Percentiles rank a stretch among this genome's conserved stretches.
Conservation (phyloP, 2,797 vertebrate genomes). For the Peromyscus attwateri region DNA sequence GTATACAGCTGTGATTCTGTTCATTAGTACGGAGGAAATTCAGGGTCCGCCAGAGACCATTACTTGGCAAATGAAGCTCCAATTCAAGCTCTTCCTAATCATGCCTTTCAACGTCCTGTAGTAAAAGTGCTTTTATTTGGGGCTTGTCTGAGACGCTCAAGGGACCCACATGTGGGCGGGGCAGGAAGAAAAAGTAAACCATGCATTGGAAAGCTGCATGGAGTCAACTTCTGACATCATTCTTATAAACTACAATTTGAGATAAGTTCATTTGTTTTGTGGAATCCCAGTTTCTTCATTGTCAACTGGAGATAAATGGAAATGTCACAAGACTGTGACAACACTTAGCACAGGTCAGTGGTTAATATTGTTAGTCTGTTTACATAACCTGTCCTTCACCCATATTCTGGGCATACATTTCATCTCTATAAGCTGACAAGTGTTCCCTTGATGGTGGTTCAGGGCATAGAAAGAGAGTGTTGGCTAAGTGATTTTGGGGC, state of each 20-base stretch:
- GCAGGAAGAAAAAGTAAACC: background rate
- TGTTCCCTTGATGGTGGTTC: background rate
- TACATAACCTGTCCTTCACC: background rate
- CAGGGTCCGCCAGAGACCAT: slow-evolving; percentile 30
- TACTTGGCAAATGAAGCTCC: slow-evolving; percentile 46
- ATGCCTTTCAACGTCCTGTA: background rate
- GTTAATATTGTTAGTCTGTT: background rate
- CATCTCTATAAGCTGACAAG: background rate
- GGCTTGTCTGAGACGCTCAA: background rate
- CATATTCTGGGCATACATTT: background rate
- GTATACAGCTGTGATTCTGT: slow-evolving; percentile 45
- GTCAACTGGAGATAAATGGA: slow-evolving; percentile 6
- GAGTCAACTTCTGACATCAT: slow-evolving; percentile 22
- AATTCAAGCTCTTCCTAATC: background rate
- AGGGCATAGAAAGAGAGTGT: background rate
- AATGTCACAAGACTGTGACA: background rate
- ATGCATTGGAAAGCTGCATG: background rate
- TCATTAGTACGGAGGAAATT: background rate
- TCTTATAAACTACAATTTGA: slow-evolving; percentile 19
- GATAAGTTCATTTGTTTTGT: background rate
- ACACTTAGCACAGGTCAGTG: background rate
- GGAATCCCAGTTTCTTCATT: background rate
- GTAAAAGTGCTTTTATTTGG: slow-evolving; percentile 40
- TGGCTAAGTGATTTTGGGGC: background rate
- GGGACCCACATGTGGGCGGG: background rate